These are phyloP conservation scores for Athrips mouffetella DNA, from an alignment of 2,888 invertebrate species.

Conservation along the genomic window DNA sequence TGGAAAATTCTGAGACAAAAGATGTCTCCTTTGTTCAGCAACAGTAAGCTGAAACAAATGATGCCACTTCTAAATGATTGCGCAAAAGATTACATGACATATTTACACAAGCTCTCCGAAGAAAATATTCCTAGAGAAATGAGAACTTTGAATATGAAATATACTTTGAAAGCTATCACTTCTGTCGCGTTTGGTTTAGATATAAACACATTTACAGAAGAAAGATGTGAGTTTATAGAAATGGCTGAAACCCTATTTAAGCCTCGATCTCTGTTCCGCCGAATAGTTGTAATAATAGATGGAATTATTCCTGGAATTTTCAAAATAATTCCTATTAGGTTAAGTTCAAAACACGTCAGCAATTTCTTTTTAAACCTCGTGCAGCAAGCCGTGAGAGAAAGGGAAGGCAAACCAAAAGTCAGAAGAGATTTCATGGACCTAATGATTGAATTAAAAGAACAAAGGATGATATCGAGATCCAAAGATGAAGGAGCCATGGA, in stretches of 20 bases:
- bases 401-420: conserved; percentile 33
- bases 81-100: conserved; percentile 29
- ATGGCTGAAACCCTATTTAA: conserved; percentile 29
- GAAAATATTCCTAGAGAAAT: conserved; percentile 33
- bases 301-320: conserved; percentile 27
- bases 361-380: conserved; percentile 31
- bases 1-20: conserved; percentile 44
- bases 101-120: conserved; percentile 28
- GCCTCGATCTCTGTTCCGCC: conserved; percentile 13
- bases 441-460: conserved; percentile 39
- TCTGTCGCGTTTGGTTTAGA: conserved; percentile 42
- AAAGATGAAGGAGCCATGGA: conserved; percentile 31
- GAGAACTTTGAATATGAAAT: conserved; percentile 35
- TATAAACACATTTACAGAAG: conserved; percentile 32
- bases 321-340: neutral
- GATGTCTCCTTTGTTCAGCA: conserved; percentile 41
- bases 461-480: conserved; percentile 32
- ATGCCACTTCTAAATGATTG: conserved; percentile 38
- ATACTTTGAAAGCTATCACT: conserved; percentile 42
- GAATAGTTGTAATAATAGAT: conserved; percentile 22
- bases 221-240: conserved; percentile 34
- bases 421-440: conserved; percentile 46
- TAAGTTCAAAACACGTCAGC: conserved; percentile 26
- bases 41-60: conserved; percentile 41
- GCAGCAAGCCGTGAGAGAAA: conserved; percentile 30